phyloP scores from a whole-genome alignment of 2,797 vertebrate genomes.

The Anguilla marmorata region DNA sequence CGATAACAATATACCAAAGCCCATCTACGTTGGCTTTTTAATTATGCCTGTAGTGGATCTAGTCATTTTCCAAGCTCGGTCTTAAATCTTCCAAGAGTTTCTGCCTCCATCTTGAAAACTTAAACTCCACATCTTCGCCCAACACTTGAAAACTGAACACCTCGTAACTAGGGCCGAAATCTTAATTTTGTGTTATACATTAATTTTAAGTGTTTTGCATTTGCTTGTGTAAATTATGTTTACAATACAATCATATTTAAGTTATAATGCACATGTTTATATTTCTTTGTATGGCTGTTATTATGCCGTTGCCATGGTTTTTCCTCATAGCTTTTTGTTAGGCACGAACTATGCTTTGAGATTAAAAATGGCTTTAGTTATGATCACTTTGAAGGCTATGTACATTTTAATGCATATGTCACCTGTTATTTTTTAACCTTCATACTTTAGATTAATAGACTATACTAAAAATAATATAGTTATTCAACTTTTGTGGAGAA shows the following conservation, averaged over 20 bases:
- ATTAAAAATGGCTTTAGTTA: neutral
- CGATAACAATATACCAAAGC: no score
- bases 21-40: no score
- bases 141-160: neutral
- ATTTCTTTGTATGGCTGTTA: neutral
- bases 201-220: neutral
- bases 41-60: neutral
- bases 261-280: neutral
- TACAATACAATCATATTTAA: neutral
- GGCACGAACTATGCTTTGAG: neutral
- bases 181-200: neutral
- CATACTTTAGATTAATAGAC: neutral
- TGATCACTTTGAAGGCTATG: neutral
- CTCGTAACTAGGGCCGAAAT: neutral
- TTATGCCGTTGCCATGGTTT: neutral
- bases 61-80: neutral
- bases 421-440: neutral
- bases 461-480: neutral
- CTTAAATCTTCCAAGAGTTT: no score
- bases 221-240: neutral
- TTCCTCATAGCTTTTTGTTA: neutral
- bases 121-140: neutral
- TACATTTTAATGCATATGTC: neutral
- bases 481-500: neutral
- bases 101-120: neutral